Evolutionary conservation across 2,113 vertebrate species (phyloP), one percentile per base, ranked within the genome.

Genomic region (Pristiophorus japonicus): DNA sequence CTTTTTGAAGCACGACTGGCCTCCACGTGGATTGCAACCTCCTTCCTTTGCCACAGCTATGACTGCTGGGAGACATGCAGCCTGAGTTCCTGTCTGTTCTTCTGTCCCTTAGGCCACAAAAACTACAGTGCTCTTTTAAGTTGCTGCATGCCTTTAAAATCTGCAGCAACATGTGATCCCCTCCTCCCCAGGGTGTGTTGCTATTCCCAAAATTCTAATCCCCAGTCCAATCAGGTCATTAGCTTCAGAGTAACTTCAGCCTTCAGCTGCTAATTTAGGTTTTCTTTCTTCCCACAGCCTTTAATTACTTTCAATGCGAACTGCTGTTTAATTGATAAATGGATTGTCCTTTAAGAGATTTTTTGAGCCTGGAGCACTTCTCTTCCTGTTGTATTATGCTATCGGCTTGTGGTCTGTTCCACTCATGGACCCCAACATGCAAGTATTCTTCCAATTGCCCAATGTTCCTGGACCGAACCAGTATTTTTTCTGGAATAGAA

Each of bases 401-500:
- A 47, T 18, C 20, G 78, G n/a, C 38, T 84, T 84, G 14, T 45
- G 42, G 81, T 47, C 42, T 85, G 81, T 85, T 47, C 75, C n/a
- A 81, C n/a, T n/a, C 75, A 38, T n/a, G 4, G 51, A 4, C 51
- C 51, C 4, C 51, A 51, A 51, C 51, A 51, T 51, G 1, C 51
- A 51, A 51, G 51, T 51, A 51, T 51, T 51, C 51, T 51, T 51
- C 51, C 51, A 85, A 47, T 85, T 85, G 81, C 81, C 81, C 81
- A 85, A 20, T 85, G 47, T 85, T 47, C 81, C 81, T 47, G 81
- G 81, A 45, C 20, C 42, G 7, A 3, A 45, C 16, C 81, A 22
- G 42, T 85, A 45, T 85, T 85, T 85, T 85, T 45, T 85, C 81
- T 47, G 81, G 81, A 85, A 85, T 85, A 47, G 81, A 85, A 47